phyloP scores from a whole-genome alignment of 2,888 invertebrate genomes.

The Parnassius orleans region DNA sequence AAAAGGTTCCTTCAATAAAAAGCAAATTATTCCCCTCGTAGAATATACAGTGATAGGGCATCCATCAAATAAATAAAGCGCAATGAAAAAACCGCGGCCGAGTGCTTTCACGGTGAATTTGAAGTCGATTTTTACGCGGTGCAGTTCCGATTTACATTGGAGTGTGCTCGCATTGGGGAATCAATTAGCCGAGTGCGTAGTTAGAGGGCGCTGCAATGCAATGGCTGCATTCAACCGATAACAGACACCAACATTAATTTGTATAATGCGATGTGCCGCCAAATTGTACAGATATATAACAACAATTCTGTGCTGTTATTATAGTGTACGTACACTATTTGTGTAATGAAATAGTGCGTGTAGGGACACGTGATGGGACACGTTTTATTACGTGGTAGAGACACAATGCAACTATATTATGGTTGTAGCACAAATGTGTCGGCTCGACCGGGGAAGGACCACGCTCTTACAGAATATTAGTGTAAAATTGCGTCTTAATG shows the following conservation, averaged over 20 bases:
- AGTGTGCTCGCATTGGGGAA: conserved; percentile 35
- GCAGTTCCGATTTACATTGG: conserved; percentile 26
- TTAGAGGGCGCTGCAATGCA: conserved; percentile 36
- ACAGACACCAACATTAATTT: conserved; percentile 26
- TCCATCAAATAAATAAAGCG: conserved; percentile 13
- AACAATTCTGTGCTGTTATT: too few species aligned
- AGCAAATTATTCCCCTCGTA: conserved; percentile 13
- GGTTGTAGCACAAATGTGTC: too few species aligned
- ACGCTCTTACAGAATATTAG: too few species aligned
- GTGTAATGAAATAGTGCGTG: too few species aligned
- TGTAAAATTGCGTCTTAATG: too few species aligned
- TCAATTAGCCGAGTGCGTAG: conserved; percentile 49
- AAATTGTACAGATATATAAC: conserved; percentile 11
- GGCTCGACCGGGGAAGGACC: too few species aligned
- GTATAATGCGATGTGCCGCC: conserved; percentile 26
- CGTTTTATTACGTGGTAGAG: too few species aligned
- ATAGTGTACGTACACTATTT: too few species aligned
- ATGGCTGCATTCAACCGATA: conserved; percentile 46
- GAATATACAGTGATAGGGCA: conserved; percentile 9
- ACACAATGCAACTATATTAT: too few species aligned
- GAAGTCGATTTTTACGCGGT: conserved; percentile 24
- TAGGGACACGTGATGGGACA: too few species aligned
- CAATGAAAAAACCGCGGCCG: conserved; percentile 11
- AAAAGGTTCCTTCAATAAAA: conserved; percentile 9
- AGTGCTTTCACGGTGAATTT: conserved; percentile 25